These are phyloP conservation scores for Gadopsis marmoratus DNA, from an alignment of 2,797 vertebrate species.

Conservation along the genomic window DNA sequence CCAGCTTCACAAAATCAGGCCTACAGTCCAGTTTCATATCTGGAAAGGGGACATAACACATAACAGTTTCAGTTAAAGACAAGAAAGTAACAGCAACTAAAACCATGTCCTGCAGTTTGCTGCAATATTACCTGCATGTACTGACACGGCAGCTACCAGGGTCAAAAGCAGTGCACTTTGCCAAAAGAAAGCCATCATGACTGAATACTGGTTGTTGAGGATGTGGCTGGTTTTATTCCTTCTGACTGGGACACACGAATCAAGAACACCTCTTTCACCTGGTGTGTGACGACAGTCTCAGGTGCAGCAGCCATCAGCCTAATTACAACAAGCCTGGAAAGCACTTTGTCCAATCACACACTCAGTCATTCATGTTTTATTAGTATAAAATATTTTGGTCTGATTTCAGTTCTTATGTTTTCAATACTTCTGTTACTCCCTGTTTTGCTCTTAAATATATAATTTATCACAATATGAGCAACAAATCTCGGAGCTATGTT, in stretches of 20 bases:
- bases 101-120: too few species aligned
- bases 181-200: constrained; percentile 69
- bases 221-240: constrained; percentile 44
- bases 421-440: too few species aligned
- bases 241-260: constrained; percentile 27
- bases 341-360: not conserved
- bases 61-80: not conserved
- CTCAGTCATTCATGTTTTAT: not conserved
- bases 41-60: constrained; percentile 19
- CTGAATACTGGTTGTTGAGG: fast-evolving
- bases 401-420: too few species aligned
- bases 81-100: too few species aligned
- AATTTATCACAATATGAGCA: too few species aligned
- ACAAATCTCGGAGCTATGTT: too few species aligned
- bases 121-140: constrained; percentile 69
- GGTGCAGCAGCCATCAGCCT: constrained; percentile 10
- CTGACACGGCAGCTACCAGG: constrained; percentile 34
- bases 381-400: too few species aligned
- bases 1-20: constrained; percentile 64
- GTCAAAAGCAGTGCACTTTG: constrained; percentile 23
- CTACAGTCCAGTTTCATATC: constrained; percentile 79
- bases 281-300: constrained; percentile 41
- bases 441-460: too few species aligned
- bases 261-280: constrained; percentile 66
- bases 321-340: constrained; percentile 10